These are phyloP conservation scores for Lithobates pipiens DNA, from an alignment of 2,797 vertebrate species.

Conservation along the genomic window DNA sequence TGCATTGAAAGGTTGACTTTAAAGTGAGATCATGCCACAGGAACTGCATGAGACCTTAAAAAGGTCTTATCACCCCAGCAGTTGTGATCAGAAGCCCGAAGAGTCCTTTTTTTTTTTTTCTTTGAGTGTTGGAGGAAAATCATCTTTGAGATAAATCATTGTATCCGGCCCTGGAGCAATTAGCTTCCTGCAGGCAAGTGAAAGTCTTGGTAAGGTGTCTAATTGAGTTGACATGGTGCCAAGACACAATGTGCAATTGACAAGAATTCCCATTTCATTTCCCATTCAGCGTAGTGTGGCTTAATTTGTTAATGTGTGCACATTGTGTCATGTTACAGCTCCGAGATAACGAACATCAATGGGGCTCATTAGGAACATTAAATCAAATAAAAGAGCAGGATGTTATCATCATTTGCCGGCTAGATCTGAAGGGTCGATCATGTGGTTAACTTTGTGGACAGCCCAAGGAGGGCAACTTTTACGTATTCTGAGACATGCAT, in stretches of 20 bases:
- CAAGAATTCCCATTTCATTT: conserved; percentile 78
- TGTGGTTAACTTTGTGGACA: neutral
- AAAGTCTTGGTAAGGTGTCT: conserved; percentile 81
- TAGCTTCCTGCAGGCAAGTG: conserved; percentile 76
- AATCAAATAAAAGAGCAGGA: conserved; percentile 43
- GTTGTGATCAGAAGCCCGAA: neutral
- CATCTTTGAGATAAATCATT: conserved; percentile 82
- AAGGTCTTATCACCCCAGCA: neutral
- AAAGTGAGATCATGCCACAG: too few species aligned
- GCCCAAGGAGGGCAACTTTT: neutral
- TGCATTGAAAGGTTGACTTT: too few species aligned
- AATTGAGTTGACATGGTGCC: conserved; percentile 76
- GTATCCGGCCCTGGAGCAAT: conserved; percentile 77
- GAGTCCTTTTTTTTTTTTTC: neutral
- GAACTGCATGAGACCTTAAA: neutral
- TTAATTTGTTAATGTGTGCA: conserved; percentile 73
- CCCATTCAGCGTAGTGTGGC: conserved; percentile 74
- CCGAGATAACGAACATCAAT: conserved; percentile 59
- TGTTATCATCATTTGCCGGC: conserved; percentile 11
- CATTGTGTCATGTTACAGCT: conserved; percentile 71
- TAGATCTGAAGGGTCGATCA: conserved; percentile 8
- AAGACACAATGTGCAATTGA: conserved; percentile 78
- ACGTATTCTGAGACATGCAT: neutral
- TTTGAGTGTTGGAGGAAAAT: conserved; percentile 61
- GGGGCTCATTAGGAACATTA: conserved; percentile 61